Percentiles rank a stretch among this genome's conserved stretches.
These are phyloP conservation scores for Rhegmatorhina hoffmannsi DNA, from an alignment of 2,113 vertebrate genomes.

Conservation along the genomic window DNA sequence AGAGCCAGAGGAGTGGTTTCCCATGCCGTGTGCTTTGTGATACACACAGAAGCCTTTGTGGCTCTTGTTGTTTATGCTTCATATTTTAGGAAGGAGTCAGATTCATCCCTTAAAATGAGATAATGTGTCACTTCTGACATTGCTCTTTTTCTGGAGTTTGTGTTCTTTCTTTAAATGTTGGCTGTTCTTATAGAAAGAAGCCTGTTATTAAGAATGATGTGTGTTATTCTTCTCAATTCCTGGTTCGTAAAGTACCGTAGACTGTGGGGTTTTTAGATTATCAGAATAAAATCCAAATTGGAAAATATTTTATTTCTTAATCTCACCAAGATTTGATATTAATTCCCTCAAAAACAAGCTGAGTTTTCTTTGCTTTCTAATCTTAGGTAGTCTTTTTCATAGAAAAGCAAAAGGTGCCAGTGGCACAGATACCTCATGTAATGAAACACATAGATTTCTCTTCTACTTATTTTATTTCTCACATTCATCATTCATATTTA, in stretches of 20 bases:
- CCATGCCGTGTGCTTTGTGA: background rate
- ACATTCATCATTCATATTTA: conserved; percentile 68
- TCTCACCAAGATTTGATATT: background rate
- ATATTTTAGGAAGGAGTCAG: background rate
- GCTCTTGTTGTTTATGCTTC: conserved; percentile 41
- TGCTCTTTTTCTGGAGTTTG: background rate
- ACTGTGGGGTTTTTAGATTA: background rate
- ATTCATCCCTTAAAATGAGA: background rate
- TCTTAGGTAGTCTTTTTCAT: background rate
- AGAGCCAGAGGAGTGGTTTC: conserved; percentile 35
- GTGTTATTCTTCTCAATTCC: background rate
- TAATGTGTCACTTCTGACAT: conserved; percentile 26
- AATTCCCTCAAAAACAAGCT: background rate
- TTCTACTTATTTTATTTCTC: conserved; percentile 64
- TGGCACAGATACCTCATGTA: conserved; percentile 2
- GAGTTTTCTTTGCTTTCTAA: background rate
- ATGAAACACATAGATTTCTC: conserved; percentile 65
- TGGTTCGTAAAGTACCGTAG: background rate
- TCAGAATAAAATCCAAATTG: background rate
- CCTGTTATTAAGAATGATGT: fast-evolving
- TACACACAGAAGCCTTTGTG: conserved; percentile 51
- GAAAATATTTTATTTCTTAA: background rate
- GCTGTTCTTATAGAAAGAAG: background rate
- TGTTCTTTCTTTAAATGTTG: background rate
- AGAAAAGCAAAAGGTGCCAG: conserved; percentile 22